Base-by-base conservation (phyloP, 2,113 vertebrate genomes). In the Dendrocopos noguchii region DNA sequence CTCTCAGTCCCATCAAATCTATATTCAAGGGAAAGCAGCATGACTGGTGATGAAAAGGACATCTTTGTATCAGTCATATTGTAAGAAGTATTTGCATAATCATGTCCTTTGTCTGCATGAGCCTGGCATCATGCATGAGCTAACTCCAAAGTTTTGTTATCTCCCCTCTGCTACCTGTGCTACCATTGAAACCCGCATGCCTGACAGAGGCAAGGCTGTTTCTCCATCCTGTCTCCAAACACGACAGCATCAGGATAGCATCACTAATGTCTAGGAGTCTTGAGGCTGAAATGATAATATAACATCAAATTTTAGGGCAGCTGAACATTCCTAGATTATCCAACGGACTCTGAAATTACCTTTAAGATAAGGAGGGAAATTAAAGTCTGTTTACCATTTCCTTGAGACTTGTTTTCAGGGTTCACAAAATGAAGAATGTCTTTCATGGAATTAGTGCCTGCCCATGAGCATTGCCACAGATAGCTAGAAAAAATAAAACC, bases 41-140 rank as follows among this genome's bases (percentile, higher is more conserved):
- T 15, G 15, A 25, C 31, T 78, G 36, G 31, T 56, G 64, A 1
- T 36, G 42, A 52, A 33, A 64, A 86, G 11, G 13, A 46, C 17
- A 29, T 6, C 47, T 50, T 31, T 59, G 61, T 74, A 17, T 47
- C 34, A 84, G 19, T 28, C 16, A 22, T 7, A 0, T 2, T 50
- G 34, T 22, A 31, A 78, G 42, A 85, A 3, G 3, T 47, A 8
- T 29, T 73, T 3, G 3, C 27, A 12, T 25, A 9, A 59, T 44
- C 2, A 0, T 27, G 25, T 50, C 13, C 15, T 4, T 21, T 2
- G 2, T 31, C 18, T 68, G 12, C 20, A 19, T 28, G 39, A 70
- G 10, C 6, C 0, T 56, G 46, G 33, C 70, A 24, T 10, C 75
- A 87, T 52, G 15, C 34, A 84, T 18, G 29, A 83, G 34, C 17